Percentiles rank a stretch among this genome's conserved stretches.
Conservation (phyloP, 2,113 vertebrate species). For the Oncorhynchus kisutch region DNA sequence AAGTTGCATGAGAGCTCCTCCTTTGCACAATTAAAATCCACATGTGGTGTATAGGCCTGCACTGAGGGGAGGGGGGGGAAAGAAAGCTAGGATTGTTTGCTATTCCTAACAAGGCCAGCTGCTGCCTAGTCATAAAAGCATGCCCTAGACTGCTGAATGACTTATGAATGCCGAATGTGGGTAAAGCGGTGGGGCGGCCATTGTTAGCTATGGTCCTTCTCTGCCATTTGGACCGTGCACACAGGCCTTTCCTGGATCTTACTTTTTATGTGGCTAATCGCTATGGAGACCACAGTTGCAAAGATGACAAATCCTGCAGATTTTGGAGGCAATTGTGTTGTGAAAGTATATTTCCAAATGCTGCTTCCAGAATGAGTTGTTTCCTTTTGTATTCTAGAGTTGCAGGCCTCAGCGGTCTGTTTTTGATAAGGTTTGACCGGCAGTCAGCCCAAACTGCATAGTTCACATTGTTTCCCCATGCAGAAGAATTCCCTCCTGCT, state of each 20-base stretch:
- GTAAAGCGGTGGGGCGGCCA: neutral
- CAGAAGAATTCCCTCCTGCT: too few relatives aligned
- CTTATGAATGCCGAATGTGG: neutral
- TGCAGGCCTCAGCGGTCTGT: neutral
- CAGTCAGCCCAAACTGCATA: neutral
- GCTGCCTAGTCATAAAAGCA: neutral
- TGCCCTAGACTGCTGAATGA: neutral
- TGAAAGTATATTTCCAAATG: too few relatives aligned
- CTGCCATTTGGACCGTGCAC: neutral
- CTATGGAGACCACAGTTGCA: too few relatives aligned
- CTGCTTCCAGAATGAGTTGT: too few relatives aligned
- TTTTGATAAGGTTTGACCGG: neutral
- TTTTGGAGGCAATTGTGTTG: too few relatives aligned
- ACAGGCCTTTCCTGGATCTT: neutral
- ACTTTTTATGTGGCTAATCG: too few relatives aligned
- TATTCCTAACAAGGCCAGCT: neutral
- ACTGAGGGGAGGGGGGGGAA: neutral
- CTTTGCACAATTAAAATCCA: too few relatives aligned
- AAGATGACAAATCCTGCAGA: too few relatives aligned
- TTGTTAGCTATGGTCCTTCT: neutral
- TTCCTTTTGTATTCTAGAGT: neutral
- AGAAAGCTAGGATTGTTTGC: neutral
- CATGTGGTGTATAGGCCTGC: neutral
- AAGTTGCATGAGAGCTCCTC: neutral
- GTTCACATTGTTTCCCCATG: neutral